Base-by-base conservation (phyloP, 1,140 invertebrate species). In the Stegodyphus mimosarum region DNA sequence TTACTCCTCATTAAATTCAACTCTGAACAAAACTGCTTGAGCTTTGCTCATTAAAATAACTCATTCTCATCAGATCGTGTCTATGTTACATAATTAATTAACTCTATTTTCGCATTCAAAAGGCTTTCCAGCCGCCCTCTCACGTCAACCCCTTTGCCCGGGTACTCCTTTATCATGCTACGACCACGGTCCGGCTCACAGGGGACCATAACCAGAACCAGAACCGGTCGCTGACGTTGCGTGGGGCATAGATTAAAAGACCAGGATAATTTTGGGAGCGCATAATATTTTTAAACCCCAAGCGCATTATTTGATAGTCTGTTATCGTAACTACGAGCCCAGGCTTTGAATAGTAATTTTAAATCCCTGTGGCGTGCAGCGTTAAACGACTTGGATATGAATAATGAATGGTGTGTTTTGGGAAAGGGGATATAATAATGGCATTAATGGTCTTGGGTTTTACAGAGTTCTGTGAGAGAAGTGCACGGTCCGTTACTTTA, bases 261-360 rank as follows among this genome's bases (percentile, higher is more conserved):
- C 7, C 53, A 6, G 52, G 67, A 80, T 80, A 80, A 80, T 69
- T 80, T 55, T n/a, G 69, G 67, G 33, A 6, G 18, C 50, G n/a
- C n/a, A 55, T 53, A 66, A 73, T 51, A 81, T 73, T 81, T 81
- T 81, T 81, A 81, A 73, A 70, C 53, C 49, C 51, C n/a, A n/a
- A 33, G 48, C 9, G 52, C 50, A 55, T 79, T 79, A 79, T 60
- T 73, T 81, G 79, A 81, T 81, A 81, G 79, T 72, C 70, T 51
- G 51, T 71, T 81, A 81, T 81, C 79, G 66, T 52, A 81, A 81
- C 70, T 63, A 15, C 13, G 52, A 71, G 15, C 13, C 52, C 53
- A 13, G 70, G 48, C 79, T 73, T 73, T 81, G 79, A 81, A 81
- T 81, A 71, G 70, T 81, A 81, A 81, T 81, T 81, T 66, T 71